Evolutionary conservation across 2,797 vertebrate species (phyloP).

Genomic region (Pitangus sulphuratus): DNA sequence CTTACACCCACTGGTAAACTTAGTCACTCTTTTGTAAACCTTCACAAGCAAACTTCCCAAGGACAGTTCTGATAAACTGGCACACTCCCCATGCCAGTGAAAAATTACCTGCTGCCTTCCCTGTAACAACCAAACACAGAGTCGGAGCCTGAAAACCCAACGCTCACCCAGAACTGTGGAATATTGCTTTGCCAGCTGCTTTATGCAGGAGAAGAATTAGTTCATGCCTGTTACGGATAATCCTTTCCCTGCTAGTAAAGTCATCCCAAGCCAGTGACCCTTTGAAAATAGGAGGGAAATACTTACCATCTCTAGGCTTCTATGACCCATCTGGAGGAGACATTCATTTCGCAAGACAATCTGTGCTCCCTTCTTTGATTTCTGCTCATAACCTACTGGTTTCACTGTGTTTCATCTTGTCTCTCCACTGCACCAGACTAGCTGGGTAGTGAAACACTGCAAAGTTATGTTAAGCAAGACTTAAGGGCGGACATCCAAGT

Average conservation of each 20-base stretch:
- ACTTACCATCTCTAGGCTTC: neutral
- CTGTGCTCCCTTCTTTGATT: neutral
- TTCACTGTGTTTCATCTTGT: neutral
- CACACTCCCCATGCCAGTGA: neutral
- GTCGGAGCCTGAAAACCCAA: neutral
- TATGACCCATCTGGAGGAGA: neutral
- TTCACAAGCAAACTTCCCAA: neutral
- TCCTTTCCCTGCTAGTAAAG: neutral
- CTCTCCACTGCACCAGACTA: neutral
- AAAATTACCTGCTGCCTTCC: neutral
- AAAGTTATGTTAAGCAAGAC: slow-evolving; percentile 5
- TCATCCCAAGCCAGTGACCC: neutral
- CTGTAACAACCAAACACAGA: neutral
- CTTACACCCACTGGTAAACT: neutral
- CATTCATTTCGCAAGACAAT: neutral
- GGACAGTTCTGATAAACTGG: neutral
- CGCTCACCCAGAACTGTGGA: neutral
- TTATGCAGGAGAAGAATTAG: neutral
- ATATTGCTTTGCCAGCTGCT: neutral
- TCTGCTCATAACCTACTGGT: neutral
- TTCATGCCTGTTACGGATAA: neutral
- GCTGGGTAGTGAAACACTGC: neutral
- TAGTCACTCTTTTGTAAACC: slow-evolving; percentile 10
- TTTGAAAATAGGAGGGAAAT: neutral
- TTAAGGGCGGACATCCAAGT: neutral